Percentiles rank a stretch among this genome's conserved stretches.
Conservation (phyloP, 2,888 invertebrate species). For the Poecilus cupreus region DNA sequence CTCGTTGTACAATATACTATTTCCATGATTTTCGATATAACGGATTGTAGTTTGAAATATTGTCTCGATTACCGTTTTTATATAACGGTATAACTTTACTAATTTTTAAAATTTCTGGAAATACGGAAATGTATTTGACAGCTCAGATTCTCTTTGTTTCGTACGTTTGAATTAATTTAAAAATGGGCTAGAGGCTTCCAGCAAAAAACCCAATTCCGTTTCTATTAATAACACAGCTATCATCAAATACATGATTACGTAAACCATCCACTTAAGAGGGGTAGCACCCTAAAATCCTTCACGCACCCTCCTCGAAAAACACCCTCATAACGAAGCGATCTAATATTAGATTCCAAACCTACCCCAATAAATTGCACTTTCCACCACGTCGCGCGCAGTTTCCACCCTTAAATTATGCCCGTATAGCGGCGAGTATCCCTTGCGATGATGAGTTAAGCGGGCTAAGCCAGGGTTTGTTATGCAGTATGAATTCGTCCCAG, state of each 20-base stretch:
- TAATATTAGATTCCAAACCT: slow-evolving; percentile 26
- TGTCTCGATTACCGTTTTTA: no score
- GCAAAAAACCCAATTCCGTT: slow-evolving; percentile 1
- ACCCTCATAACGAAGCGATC: background rate
- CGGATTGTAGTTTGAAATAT: no score
- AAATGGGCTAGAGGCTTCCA: background rate
- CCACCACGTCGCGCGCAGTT: background rate
- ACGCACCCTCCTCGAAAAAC: background rate
- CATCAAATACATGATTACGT: slow-evolving; percentile 39
- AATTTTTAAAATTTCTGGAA: no score
- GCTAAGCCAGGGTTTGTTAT: slow-evolving; percentile 8
- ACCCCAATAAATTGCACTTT: slow-evolving; percentile 38
- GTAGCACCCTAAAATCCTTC: slow-evolving; percentile 2
- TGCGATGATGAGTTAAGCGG: background rate
- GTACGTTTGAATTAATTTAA: no score
- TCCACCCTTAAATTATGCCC: background rate
- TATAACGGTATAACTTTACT: no score
- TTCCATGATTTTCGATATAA: no score
- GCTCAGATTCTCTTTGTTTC: no score
- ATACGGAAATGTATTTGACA: no score
- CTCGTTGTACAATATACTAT: no score
- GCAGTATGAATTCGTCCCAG: background rate
- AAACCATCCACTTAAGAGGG: slow-evolving; percentile 16
- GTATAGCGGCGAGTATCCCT: background rate
- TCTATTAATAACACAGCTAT: slow-evolving; percentile 21